A percentile compares a stretch with the other conserved stretches of the same genome.
Conservation (phyloP, 2,888 invertebrate species). For the Thymelicus acteon region DNA sequence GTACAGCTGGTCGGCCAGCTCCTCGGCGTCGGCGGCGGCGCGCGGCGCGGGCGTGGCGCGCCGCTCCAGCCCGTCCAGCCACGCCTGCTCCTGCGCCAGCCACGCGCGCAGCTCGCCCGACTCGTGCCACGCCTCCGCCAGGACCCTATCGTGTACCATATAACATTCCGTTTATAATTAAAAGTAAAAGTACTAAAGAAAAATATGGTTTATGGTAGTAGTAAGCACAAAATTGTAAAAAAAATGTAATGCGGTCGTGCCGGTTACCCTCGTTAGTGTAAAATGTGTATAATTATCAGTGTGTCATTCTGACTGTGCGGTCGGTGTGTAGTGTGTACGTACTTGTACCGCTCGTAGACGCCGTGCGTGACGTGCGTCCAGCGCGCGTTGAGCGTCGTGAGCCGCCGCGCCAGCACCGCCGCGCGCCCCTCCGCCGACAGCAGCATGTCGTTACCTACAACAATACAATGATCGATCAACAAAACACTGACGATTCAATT, state of each 20-base stretch:
- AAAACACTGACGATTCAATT: too few relatives aligned
- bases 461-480: too few relatives aligned
- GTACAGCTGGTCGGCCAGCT: slow-evolving; percentile 95
- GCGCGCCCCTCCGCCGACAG: slow-evolving; percentile 81
- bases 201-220: too few relatives aligned
- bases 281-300: too few relatives aligned
- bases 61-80: slow-evolving; percentile 92
- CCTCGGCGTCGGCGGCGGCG: slow-evolving; percentile 94
- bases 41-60: slow-evolving; percentile 87
- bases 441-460: slow-evolving; percentile 85
- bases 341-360: slow-evolving; percentile 88
- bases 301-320: too few relatives aligned
- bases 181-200: too few relatives aligned
- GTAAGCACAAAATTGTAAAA: too few relatives aligned
- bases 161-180: too few relatives aligned
- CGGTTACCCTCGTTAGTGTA: too few relatives aligned
- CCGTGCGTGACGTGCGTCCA: slow-evolving; percentile 89
- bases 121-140: slow-evolving; percentile 91
- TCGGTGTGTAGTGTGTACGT: slow-evolving; percentile 43
- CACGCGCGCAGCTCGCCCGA: slow-evolving; percentile 91
- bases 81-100: slow-evolving; percentile 90
- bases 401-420: slow-evolving; percentile 86
- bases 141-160: slow-evolving; percentile 59
- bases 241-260: too few relatives aligned
- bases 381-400: slow-evolving; percentile 88